Base-by-base conservation (phyloP, 2,797 vertebrate genomes). In the Anguilla pacifica region DNA sequence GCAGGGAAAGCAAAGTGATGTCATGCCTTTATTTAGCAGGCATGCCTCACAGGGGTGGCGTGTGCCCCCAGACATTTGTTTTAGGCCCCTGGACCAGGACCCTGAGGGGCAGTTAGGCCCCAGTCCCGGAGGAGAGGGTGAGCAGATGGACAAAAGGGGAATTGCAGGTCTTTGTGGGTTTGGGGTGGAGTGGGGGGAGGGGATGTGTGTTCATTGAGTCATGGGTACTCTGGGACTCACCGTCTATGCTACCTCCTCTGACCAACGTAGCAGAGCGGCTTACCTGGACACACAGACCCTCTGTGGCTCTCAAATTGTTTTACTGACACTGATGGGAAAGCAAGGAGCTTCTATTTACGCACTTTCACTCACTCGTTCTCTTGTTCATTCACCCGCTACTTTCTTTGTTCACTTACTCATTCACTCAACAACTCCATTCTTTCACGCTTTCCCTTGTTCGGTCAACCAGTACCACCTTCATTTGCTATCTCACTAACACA, bases 1-100 rank as follows among this genome's bases (percentile, higher is more conserved):
- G 15, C 70, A 77, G 46, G 17, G 22, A 49, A 51, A 82, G 22
- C n/a, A 51, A 53, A 51, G 79, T 82, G 79, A 82, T 82, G 79
- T 82, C 79, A 82, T 82, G 43, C 79, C 79, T 82, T 82, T n/a
- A 51, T 82, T 82, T 51, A n/a, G 43, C 43, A 46, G 46, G 10
- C 79, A 3, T 82, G 79, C 46, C 46, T 82, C 43, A 82, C 79
- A n/a, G 46, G 79, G 35, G 46, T 7, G 10, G 79, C 79, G 51
- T 51, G 46, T n/a, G 3, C 43, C 6, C 79, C 46, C 43, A 3
- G 7, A 25, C 74, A 46, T 79, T 46, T 43, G 39, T 46, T 46
- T 46, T 5, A 43, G 19, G 19, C 15, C 74, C 35, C 39, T 22
- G 17, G 22, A 79, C 74, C 39, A 79, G 74, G 6, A 35, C 74